A percentile compares a stretch with the other conserved stretches of the same genome.
These are phyloP conservation scores for Sminthurides aquaticus DNA, from an alignment of 2,888 invertebrate species.

Conservation along the genomic window DNA sequence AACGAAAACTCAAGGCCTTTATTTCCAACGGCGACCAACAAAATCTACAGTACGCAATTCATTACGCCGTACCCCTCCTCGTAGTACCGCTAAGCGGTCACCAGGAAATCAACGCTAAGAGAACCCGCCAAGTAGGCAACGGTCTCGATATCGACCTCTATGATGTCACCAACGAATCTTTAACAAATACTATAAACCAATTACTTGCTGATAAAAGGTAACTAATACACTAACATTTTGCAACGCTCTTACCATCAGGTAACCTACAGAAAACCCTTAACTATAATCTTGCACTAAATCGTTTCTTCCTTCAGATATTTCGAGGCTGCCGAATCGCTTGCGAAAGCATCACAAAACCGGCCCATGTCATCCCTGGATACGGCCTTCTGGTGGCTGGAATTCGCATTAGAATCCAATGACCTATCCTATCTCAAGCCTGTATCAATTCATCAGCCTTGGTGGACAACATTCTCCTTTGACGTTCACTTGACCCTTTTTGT, in stretches of 20 bases:
- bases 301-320: not conserved
- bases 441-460: slow-evolving; percentile 3
- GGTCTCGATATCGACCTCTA: not conserved
- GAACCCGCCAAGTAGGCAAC: not conserved
- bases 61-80: not conserved
- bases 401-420: not conserved
- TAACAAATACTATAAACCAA: not conserved
- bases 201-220: too few species aligned
- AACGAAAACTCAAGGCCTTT: not conserved
- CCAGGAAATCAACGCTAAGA: not conserved
- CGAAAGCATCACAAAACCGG: not conserved
- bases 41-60: not conserved
- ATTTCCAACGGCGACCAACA: slow-evolving; percentile 3
- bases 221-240: too few species aligned
- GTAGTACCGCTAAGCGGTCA: not conserved
- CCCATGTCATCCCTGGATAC: slow-evolving; percentile 5
- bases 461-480: slow-evolving; percentile 3
- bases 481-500: not conserved
- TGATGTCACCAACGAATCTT: not conserved
- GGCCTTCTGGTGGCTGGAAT: slow-evolving; percentile 1
- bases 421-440: not conserved
- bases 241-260: too few species aligned
- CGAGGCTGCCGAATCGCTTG: not conserved
- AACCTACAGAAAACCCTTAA: too few species aligned
- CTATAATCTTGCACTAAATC: too few species aligned